Conservation (phyloP, 2,888 invertebrate species). For the Hirtodrosophila confusa region DNA sequence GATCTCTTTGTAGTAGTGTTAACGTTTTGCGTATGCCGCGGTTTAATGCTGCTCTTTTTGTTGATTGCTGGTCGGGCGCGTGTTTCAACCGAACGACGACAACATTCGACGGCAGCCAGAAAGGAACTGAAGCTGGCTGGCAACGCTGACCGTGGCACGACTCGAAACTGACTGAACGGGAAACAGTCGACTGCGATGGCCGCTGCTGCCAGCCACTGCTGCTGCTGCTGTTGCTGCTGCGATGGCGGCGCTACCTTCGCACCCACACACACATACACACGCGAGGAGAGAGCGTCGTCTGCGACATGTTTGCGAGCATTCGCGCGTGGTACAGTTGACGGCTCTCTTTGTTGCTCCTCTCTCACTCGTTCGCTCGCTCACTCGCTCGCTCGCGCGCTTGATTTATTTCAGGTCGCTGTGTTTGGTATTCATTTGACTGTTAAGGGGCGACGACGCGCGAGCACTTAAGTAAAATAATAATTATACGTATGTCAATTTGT, state of each 20-base stretch:
- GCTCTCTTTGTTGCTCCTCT: conserved; percentile 54
- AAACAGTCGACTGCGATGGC: conserved; percentile 65
- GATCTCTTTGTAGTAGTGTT: conserved; percentile 21
- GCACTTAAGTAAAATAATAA: conserved; percentile 82
- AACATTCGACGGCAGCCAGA: conserved; percentile 84
- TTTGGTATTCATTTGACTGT: conserved; percentile 81
- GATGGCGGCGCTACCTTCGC: conserved; percentile 61
- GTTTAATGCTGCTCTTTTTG: conserved; percentile 43
- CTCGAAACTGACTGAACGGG: conserved; percentile 80
- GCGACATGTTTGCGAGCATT: conserved; percentile 45
- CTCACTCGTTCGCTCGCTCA: conserved; percentile 23
- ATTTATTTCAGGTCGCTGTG: conserved; percentile 82
- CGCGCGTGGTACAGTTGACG: conserved; percentile 67
- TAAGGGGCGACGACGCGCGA: conserved; percentile 82
- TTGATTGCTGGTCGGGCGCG: conserved; percentile 66
- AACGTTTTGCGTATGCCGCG: conserved; percentile 44
- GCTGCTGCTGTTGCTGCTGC: conserved; percentile 30
- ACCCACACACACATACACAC: conserved; percentile 50
- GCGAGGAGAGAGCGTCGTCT: conserved; percentile 17
- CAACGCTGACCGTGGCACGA: conserved; percentile 78
- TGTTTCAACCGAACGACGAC: conserved; percentile 81
- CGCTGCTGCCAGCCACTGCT: conserved; percentile 52
- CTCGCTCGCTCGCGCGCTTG: conserved; percentile 54
- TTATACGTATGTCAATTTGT: conserved; percentile 82
- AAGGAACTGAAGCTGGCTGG: conserved; percentile 83